Percentiles rank a stretch among this genome's conserved stretches.
Evolutionary conservation across 2,113 vertebrate genomes (phyloP).

Genomic region (Gorsachius goisagi): DNA sequence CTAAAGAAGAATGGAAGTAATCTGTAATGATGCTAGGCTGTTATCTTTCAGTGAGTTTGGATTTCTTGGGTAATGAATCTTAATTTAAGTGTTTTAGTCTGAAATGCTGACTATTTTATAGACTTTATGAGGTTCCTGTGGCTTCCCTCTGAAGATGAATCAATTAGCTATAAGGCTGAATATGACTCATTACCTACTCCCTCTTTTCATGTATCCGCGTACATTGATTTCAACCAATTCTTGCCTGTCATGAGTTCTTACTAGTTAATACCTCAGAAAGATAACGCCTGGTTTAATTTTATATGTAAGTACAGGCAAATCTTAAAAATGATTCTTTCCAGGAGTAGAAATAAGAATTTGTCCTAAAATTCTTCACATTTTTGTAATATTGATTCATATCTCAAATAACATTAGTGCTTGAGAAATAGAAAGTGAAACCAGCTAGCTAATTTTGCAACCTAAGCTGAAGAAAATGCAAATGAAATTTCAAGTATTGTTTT

Average conservation of each 20-base stretch:
- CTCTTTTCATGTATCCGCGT: not conserved
- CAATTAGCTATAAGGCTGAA: not conserved
- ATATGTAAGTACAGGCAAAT: not conserved
- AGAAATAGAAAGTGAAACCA: conserved; percentile 17
- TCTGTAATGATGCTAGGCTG: not conserved
- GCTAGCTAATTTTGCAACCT: not conserved
- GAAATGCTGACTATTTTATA: not conserved
- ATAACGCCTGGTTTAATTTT: not conserved
- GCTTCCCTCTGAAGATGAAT: not conserved
- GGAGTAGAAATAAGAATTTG: not conserved
- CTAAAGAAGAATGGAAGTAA: not conserved
- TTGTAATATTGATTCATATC: not conserved
- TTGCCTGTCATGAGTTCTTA: not conserved
- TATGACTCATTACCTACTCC: not conserved
- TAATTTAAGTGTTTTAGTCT: not conserved
- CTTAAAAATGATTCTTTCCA: not conserved
- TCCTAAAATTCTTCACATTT: not conserved
- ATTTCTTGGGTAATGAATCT: not conserved
- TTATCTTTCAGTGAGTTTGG: not conserved
- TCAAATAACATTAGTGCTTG: not conserved
- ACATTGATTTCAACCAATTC: not conserved
- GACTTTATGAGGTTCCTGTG: not conserved
- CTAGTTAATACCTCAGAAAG: not conserved
- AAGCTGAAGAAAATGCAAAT: not conserved
- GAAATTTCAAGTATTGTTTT: not conserved